Percentiles rank a stretch among this genome's conserved stretches.
Evolutionary conservation across 2,888 invertebrate genomes (phyloP).

Genomic region (Minunthozetes semirufus): DNA sequence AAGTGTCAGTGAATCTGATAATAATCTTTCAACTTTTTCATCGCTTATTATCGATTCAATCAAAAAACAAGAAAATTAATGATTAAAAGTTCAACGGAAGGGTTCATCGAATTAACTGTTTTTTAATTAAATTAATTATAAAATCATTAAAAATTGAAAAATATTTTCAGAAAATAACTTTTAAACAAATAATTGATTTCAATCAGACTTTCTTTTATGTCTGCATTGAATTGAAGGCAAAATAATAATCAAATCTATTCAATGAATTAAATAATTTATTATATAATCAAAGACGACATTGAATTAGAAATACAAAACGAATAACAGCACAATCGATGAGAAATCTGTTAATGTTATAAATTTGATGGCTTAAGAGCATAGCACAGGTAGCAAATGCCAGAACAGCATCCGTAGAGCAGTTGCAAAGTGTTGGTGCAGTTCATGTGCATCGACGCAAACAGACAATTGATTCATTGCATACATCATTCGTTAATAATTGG

Average conservation of each 20-base stretch:
- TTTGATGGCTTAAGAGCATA: neutral
- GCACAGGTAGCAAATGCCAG: neutral
- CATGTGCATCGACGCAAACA: constrained; percentile 24
- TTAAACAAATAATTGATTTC: no score
- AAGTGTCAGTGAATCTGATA: no score
- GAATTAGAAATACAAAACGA: neutral
- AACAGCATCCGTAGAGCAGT: constrained; percentile 4
- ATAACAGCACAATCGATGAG: neutral
- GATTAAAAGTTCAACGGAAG: no score
- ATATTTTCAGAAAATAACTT: no score
- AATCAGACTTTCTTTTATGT: no score
- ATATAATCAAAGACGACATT: neutral
- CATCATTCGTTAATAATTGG: neutral
- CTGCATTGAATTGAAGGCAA: no score
- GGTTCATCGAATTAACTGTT: no score
- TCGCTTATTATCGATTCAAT: no score
- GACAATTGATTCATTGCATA: constrained; percentile 8
- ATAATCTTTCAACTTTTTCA: no score
- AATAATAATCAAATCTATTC: neutral
- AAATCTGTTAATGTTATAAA: neutral
- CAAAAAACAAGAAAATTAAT: no score
- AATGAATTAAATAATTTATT: neutral
- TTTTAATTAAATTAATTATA: no score
- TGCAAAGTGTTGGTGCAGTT: neutral
- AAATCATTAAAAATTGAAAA: no score